Evolutionary conservation across 2,113 vertebrate genomes (phyloP).

Genomic region (Fukomys damarensis): DNA sequence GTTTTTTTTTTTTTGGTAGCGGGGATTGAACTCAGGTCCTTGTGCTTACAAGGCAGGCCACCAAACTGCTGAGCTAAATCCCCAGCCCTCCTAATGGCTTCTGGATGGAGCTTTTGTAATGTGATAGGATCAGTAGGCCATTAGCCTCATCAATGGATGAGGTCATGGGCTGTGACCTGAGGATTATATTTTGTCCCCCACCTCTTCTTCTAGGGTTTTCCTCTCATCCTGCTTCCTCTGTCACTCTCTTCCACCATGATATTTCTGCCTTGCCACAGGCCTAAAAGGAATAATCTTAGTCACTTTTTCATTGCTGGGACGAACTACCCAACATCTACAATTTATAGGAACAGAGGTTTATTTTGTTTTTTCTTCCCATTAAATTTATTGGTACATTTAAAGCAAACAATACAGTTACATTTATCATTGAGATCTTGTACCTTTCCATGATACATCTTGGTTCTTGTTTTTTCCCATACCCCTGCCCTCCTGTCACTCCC

Average conservation of each 20-base stretch:
- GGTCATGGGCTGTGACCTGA: background rate
- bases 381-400: too few relatives aligned
- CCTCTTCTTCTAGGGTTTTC: background rate
- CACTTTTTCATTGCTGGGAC: background rate
- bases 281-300: background rate
- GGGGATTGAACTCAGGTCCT: too few relatives aligned
- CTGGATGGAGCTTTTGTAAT: background rate
- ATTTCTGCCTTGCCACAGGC: background rate
- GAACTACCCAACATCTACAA: background rate
- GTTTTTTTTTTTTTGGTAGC: too few relatives aligned
- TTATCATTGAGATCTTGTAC: too few relatives aligned
- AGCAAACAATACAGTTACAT: too few relatives aligned
- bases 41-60: too few relatives aligned
- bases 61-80: too few relatives aligned
- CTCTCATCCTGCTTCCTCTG: background rate
- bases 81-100: too few relatives aligned
- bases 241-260: background rate
- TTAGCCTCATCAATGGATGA: background rate
- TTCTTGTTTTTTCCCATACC: too few relatives aligned
- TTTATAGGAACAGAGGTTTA: background rate
- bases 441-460: too few relatives aligned
- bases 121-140: background rate
- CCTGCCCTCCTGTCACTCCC: too few relatives aligned
- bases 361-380: too few relatives aligned
- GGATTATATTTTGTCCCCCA: background rate